These are phyloP conservation scores for Drosophila sordidula DNA, from an alignment of 2,888 invertebrate species.

Conservation along the genomic window DNA sequence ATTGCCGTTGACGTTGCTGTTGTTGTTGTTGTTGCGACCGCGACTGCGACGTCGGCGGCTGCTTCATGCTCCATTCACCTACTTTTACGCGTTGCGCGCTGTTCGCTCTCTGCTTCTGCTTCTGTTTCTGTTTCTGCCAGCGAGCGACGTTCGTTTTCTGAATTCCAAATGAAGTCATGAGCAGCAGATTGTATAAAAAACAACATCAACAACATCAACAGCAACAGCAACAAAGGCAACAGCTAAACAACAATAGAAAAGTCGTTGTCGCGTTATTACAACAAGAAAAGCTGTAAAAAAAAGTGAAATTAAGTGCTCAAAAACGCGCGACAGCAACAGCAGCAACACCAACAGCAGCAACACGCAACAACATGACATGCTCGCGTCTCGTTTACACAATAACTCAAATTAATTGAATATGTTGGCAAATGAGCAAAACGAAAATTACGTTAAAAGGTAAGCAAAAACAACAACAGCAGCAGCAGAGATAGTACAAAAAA, in stretches of 20 bases:
- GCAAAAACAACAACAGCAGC: slow-evolving; percentile 28
- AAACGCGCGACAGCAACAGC: slow-evolving; percentile 51
- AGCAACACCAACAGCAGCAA: slow-evolving; percentile 50
- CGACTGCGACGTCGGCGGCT: slow-evolving; percentile 35
- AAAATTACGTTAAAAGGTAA: slow-evolving; percentile 73
- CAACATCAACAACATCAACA: slow-evolving; percentile 27
- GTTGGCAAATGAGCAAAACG: slow-evolving; percentile 74
- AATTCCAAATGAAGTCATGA: slow-evolving; percentile 82
- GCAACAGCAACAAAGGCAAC: slow-evolving; percentile 30
- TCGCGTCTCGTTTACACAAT: slow-evolving; percentile 79
- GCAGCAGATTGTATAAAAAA: slow-evolving; percentile 63
- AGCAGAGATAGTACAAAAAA: slow-evolving; percentile 15
- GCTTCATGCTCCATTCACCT: slow-evolving; percentile 83
- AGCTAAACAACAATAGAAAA: slow-evolving; percentile 55
- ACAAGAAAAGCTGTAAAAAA: slow-evolving; percentile 59
- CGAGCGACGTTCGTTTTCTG: slow-evolving; percentile 73
- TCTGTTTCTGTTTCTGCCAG: slow-evolving; percentile 50
- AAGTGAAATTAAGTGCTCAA: slow-evolving; percentile 78
- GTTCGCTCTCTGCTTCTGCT: slow-evolving; percentile 57
- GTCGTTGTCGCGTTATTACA: slow-evolving; percentile 74
- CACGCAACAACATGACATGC: slow-evolving; percentile 66
- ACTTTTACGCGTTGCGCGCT: slow-evolving; percentile 78
- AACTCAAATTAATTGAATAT: slow-evolving; percentile 78
- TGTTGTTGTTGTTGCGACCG: slow-evolving; percentile 3
- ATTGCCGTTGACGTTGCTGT: slow-evolving; percentile 40